Evolutionary conservation across 1,140 invertebrate species (phyloP).

Genomic region (Diorhabda sublineata): DNA sequence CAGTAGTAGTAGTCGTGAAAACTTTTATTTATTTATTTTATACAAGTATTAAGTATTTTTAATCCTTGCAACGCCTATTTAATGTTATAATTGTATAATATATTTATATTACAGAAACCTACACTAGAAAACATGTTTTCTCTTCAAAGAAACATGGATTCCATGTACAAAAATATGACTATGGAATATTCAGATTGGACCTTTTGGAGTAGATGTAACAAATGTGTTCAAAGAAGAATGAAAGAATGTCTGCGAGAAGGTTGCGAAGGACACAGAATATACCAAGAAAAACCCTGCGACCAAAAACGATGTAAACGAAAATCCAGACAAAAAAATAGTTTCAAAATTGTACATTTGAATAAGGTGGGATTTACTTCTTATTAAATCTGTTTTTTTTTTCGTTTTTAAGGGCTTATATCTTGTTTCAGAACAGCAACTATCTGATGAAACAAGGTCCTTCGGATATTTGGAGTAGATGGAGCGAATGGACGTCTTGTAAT

Average conservation of each 20-base stretch:
- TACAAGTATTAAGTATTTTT: too few relatives aligned
- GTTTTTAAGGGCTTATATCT: not conserved
- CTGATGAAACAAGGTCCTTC: slow-evolving; percentile 31
- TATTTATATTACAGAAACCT: not conserved
- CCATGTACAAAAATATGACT: not conserved
- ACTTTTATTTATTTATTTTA: too few relatives aligned
- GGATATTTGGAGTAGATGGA: slow-evolving; percentile 47
- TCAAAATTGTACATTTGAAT: slow-evolving; percentile 36
- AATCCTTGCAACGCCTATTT: too few relatives aligned
- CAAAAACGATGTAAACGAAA: slow-evolving; percentile 39
- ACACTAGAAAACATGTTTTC: not conserved
- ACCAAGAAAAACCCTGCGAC: slow-evolving; percentile 38
- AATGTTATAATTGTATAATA: too few relatives aligned
- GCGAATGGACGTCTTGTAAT: slow-evolving; percentile 48
- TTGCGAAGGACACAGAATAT: slow-evolving; percentile 35
- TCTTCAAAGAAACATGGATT: not conserved
- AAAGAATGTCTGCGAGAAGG: slow-evolving; percentile 33
- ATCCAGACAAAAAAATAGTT: slow-evolving; percentile 28
- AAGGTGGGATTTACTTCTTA: slow-evolving; percentile 23
- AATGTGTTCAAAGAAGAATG: slow-evolving; percentile 40
- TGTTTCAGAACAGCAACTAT: slow-evolving; percentile 34
- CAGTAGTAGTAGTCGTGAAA: too few relatives aligned
- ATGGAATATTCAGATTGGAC: slow-evolving; percentile 31
- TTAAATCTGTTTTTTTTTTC: not conserved
- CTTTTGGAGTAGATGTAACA: slow-evolving; percentile 36